Evolutionary conservation across 1,140 invertebrate species (phyloP).

Genomic region (Pectinophora gossypiella): DNA sequence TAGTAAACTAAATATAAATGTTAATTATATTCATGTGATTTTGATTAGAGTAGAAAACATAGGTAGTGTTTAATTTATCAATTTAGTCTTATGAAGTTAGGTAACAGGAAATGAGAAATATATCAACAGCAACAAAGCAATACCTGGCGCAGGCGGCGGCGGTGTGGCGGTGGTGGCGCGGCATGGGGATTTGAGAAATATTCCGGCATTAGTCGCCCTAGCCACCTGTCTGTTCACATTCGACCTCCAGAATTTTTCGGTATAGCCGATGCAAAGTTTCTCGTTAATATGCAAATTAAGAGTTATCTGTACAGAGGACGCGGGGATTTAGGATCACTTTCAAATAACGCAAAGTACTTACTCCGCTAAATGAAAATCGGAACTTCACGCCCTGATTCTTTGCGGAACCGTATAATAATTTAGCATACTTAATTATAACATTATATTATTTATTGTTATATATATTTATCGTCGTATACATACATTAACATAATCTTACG

Average conservation of each 20-base stretch:
- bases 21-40: too few species aligned
- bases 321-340: constrained; percentile 51
- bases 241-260: constrained; percentile 53
- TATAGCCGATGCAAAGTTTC: constrained; percentile 60
- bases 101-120: neutral
- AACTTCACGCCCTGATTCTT: constrained; percentile 52
- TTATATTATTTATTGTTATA: constrained; percentile 44
- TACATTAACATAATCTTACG: too few species aligned
- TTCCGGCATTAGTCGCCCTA: constrained; percentile 33
- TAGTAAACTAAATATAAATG: too few species aligned
- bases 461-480: constrained; percentile 33
- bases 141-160: neutral
- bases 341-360: constrained; percentile 36
- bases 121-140: neutral
- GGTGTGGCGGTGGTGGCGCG: too few species aligned
- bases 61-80: too few species aligned
- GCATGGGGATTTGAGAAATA: constrained; percentile 33
- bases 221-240: constrained; percentile 54
- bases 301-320: constrained; percentile 54
- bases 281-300: constrained; percentile 69
- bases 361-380: constrained; percentile 43
- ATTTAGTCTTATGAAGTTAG: too few species aligned
- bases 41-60: too few species aligned
- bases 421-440: constrained; percentile 50
- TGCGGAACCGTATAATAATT: constrained; percentile 44